phyloP scores from a whole-genome alignment of 2,888 invertebrate genomes.

The Apamea epomidion region DNA sequence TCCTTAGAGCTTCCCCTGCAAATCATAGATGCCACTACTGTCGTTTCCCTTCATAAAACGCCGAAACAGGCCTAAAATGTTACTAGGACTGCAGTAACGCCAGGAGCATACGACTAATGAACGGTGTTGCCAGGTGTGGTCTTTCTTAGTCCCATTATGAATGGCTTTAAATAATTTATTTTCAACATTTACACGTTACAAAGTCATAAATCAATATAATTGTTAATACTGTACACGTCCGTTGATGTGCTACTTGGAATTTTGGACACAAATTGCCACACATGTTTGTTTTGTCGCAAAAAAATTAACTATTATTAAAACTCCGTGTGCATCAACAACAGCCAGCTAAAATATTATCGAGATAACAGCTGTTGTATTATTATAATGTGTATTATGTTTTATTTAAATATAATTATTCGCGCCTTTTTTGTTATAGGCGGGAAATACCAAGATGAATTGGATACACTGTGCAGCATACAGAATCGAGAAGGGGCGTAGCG shows the following conservation, averaged over 20 bases:
- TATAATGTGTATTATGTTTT: no score
- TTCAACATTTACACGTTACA: neutral
- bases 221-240: neutral
- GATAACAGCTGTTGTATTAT: no score
- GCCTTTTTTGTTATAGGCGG: no score
- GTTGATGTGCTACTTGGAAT: no score
- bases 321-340: neutral
- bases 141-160: neutral
- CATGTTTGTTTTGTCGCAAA: neutral
- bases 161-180: neutral
- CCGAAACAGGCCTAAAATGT: neutral
- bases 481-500: neutral
- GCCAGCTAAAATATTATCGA: no score
- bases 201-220: neutral
- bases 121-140: neutral
- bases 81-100: slow-evolving; percentile 8
- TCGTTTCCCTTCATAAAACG: neutral
- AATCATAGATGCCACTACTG: no score
- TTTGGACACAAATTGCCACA: neutral
- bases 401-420: no score
- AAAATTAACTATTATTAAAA: neutral
- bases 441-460: no score
- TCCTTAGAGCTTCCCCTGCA: neutral
- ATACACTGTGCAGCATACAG: no score
- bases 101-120: neutral